phyloP scores from a whole-genome alignment of 2,888 invertebrate species.

The Chrysina gloriosa region DNA sequence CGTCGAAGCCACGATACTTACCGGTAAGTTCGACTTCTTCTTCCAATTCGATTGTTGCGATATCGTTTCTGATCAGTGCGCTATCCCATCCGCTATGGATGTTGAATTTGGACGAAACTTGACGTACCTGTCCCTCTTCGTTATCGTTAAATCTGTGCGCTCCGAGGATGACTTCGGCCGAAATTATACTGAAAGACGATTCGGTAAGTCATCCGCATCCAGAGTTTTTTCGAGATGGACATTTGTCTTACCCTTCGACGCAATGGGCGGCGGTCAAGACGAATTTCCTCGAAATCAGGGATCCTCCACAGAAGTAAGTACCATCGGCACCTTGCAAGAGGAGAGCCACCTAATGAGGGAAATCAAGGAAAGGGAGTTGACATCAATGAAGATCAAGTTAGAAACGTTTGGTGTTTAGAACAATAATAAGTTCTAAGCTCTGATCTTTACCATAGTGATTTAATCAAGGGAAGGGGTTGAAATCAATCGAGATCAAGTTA shows the following conservation, averaged over 20 bases:
- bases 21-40: conserved; percentile 21
- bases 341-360: conserved; percentile 37
- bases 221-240: not conserved
- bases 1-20: too few relatives aligned
- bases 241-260: conserved; percentile 38
- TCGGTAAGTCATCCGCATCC: not conserved
- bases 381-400: too few relatives aligned
- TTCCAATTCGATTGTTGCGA: conserved; percentile 55
- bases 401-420: too few relatives aligned
- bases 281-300: conserved; percentile 65
- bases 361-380: not conserved
- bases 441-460: too few relatives aligned
- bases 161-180: conserved; percentile 50
- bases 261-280: conserved; percentile 70
- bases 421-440: too few relatives aligned
- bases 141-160: conserved; percentile 54
- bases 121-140: conserved; percentile 55
- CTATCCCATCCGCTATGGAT: conserved; percentile 45
- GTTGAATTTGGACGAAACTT: conserved; percentile 37
- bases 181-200: conserved; percentile 60
- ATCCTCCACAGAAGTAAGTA: conserved; percentile 68
- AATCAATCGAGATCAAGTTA: too few relatives aligned
- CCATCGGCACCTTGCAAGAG: conserved; percentile 48
- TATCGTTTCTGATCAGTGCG: conserved; percentile 60
- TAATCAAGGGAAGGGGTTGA: too few relatives aligned